These are phyloP conservation scores for Polydrusus cervinus DNA, from an alignment of 2,888 invertebrate genomes.

Conservation along the genomic window DNA sequence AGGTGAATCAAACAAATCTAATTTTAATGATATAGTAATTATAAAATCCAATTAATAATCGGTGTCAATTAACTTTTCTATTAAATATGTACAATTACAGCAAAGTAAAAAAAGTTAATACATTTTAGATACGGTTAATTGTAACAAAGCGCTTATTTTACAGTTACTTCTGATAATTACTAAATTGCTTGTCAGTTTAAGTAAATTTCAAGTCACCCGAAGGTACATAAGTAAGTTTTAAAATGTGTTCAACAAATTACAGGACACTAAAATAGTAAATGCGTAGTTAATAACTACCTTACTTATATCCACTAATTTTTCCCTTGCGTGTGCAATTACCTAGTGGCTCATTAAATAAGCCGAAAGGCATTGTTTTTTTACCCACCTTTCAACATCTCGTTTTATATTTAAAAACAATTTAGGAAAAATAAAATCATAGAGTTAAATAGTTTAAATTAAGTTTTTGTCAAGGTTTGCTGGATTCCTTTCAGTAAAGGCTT, in stretches of 20 bases:
- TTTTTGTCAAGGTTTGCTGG: background rate
- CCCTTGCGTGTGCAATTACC: slow-evolving; percentile 56
- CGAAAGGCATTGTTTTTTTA: slow-evolving; percentile 34
- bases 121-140: slow-evolving; percentile 1
- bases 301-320: slow-evolving; percentile 66
- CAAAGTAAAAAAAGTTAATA: slow-evolving; percentile 1
- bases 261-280: slow-evolving; percentile 60
- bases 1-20: too few relatives aligned
- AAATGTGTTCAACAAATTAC: slow-evolving; percentile 62
- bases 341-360: slow-evolving; percentile 42
- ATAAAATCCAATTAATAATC: background rate
- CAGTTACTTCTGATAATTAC: slow-evolving; percentile 12
- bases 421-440: background rate
- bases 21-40: background rate
- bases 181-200: slow-evolving; percentile 25
- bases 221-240: slow-evolving; percentile 40
- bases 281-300: slow-evolving; percentile 65
- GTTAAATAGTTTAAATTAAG: background rate
- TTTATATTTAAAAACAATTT: slow-evolving; percentile 24
- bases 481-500: too few relatives aligned
- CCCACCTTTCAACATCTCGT: slow-evolving; percentile 38
- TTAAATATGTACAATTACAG: slow-evolving; percentile 2
- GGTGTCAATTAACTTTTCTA: background rate
- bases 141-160: slow-evolving; percentile 8
- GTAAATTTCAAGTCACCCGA: slow-evolving; percentile 17